Evolutionary conservation across 2,888 invertebrate genomes (phyloP).

Genomic region (Tetheella fluctuosa): DNA sequence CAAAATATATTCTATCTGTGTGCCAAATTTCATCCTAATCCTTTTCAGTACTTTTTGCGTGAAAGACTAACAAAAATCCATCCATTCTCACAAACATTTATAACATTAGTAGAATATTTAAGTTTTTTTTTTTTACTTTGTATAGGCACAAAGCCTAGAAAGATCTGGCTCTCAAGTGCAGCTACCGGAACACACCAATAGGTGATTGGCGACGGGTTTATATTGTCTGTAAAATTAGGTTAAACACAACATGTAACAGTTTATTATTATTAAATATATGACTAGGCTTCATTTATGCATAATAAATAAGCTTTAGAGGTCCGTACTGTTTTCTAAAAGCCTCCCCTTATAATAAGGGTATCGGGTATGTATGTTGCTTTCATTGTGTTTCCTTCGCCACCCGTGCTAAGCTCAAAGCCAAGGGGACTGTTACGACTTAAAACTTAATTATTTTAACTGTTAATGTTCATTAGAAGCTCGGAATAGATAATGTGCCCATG

Average conservation of each 20-base stretch:
- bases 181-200: no score
- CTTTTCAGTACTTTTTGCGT: no score
- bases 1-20: no score
- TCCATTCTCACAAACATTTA: no score
- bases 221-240: no score
- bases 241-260: background rate
- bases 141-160: no score
- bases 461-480: background rate
- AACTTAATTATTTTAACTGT: background rate
- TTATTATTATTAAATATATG: background rate
- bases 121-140: no score
- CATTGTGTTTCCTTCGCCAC: background rate
- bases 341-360: constrained; percentile 3
- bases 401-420: background rate
- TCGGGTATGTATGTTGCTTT: background rate
- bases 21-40: no score
- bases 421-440: background rate
- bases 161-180: no score
- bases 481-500: background rate
- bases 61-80: no score
- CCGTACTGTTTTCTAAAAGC: constrained; percentile 5
- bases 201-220: no score
- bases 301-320: constrained; percentile 5
- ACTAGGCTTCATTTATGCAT: background rate
- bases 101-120: no score